Base-by-base conservation (phyloP, 30 jellyfish, hydroid and myxozoan species). In the Sanderia malayensis region DNA sequence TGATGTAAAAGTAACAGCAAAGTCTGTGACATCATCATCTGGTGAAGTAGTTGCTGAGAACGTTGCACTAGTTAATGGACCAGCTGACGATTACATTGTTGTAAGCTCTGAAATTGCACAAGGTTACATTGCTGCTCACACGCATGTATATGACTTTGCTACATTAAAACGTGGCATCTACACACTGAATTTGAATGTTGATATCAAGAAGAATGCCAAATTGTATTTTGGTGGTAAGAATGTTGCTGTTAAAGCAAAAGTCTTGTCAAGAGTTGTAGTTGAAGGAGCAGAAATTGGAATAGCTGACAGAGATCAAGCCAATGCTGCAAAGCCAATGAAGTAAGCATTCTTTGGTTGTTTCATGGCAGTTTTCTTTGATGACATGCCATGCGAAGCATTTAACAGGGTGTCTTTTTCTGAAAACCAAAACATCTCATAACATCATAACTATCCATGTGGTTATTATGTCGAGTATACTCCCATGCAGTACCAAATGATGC, bases 101-200 rank as follows among this genome's bases (percentile, higher is more conserved):
- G 65, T 90, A 23, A 95, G 81, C 28, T 86, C 95, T 2, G 96
- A 83, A 0, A 86, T 90, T 62, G 98, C 96, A 24, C 78, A 88
- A 70, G 98, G 96, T 44, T 90, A 90, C 86, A 61, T 83, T 67
- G 96, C 96, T 70, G 98, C 98, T 24, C 83, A 90, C 71, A 29
- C 98, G 8, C 62, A 53, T 60, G 65, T 67, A 41, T 47, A 83
- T 53, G 96, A 90, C 31, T 64, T 90, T 30, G 82, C 71, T 87
- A 66, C 89, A 24, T 71, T 82, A 2, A 64, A 68, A 24, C 86
- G 96, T 25, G 98, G 98, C 32, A 82, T 90, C 83, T 84, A 76
- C 57, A 77, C 85, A 26, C 53, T 86, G 47, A 58, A 60, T 11
- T 52, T 90, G 58, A 44, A 53, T 58, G 93, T 90, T 22, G 71